Evolutionary conservation across 2,888 invertebrate genomes (phyloP).

Genomic region (Periphyllus acericola): DNA sequence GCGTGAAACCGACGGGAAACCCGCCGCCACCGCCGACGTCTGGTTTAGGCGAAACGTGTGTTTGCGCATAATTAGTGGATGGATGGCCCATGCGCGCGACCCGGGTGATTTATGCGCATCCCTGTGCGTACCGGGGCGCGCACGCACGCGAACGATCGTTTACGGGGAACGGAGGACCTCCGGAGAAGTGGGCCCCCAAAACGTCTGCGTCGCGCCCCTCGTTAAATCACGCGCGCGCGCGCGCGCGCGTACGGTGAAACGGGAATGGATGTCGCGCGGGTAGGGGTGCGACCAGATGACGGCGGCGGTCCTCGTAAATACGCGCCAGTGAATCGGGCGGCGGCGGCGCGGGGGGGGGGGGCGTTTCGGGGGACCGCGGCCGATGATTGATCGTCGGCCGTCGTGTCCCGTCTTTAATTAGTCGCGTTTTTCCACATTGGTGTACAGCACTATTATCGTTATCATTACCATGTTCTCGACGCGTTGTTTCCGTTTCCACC

Average conservation of each 20-base stretch:
- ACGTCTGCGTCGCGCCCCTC: neutral
- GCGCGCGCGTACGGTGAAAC: neutral
- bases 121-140: too few species aligned
- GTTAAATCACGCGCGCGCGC: neutral
- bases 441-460: neutral
- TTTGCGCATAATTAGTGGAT: slow-evolving; percentile 53
- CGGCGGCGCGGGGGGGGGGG: neutral
- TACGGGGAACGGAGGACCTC: slow-evolving; percentile 23
- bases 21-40: neutral
- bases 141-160: neutral
- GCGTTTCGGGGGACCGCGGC: slow-evolving; percentile 15
- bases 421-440: slow-evolving; percentile 43
- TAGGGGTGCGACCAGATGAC: slow-evolving; percentile 35
- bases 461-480: neutral
- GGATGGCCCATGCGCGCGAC: neutral
- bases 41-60: slow-evolving; percentile 31
- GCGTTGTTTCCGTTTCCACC: slow-evolving; percentile 50
- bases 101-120: neutral
- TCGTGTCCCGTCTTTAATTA: slow-evolving; percentile 30
- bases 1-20: neutral
- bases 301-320: neutral
- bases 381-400: slow-evolving; percentile 56
- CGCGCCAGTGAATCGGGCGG: neutral
- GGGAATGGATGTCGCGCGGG: neutral
- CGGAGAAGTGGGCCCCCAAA: neutral